Conservation (phyloP, 2,113 vertebrate genomes). For the Clarias gariepinus region DNA sequence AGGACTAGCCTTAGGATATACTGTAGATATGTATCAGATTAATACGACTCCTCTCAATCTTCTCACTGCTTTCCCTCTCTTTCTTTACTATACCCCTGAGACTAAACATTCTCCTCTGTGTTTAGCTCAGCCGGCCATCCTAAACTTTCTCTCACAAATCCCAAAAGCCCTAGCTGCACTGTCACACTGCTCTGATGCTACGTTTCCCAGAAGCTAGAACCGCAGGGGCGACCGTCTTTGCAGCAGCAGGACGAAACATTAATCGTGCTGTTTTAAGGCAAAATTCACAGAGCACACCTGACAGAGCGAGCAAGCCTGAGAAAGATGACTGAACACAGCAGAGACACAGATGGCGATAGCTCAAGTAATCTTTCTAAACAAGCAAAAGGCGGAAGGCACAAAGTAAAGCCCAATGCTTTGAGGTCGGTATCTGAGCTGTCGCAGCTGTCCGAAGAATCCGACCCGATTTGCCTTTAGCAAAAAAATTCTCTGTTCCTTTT, state of each 20-base stretch:
- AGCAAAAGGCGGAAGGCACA: neutral
- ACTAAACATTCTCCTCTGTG: slow-evolving; percentile 18
- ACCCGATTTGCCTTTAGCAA: slow-evolving; percentile 23
- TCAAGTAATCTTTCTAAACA: neutral
- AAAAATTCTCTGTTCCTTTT: slow-evolving; percentile 18
- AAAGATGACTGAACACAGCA: neutral
- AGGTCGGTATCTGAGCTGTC: neutral
- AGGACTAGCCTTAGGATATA: neutral
- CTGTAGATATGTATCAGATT: too few relatives aligned
- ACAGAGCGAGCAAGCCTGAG: neutral
- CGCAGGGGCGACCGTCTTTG: neutral
- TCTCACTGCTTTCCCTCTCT: neutral
- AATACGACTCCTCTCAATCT: neutral
- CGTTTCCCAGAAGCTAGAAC: slow-evolving; percentile 10
- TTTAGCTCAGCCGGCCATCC: neutral
- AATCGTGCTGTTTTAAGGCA: neutral
- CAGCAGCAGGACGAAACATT: neutral
- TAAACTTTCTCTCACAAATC: slow-evolving; percentile 22
- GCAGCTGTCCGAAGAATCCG: slow-evolving; percentile 30
- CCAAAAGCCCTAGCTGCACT: slow-evolving; percentile 28
- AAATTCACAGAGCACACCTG: neutral
- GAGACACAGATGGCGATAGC: neutral
- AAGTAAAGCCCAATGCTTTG: neutral
- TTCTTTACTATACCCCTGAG: neutral
- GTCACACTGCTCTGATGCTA: slow-evolving; percentile 12